Evolutionary conservation across 2,797 vertebrate species (phyloP), one percentile per base, ranked within the genome.

Genomic region (Adelosebastes latens): DNA sequence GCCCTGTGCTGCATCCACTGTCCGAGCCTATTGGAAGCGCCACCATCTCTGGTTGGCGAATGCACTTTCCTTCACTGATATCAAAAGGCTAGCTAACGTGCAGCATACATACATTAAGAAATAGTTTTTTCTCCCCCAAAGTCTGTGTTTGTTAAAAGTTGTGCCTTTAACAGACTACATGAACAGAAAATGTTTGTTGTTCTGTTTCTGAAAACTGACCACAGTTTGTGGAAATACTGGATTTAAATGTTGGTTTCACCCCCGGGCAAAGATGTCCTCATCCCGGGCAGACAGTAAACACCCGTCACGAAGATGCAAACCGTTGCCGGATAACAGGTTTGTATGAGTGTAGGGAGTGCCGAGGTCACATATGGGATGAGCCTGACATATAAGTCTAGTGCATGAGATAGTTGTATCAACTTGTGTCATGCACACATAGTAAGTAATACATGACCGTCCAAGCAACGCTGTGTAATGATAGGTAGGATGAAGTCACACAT

Each of bases 401-500:
- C 13, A 53, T 55, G 36, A 78, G 55, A 67, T 52, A 31, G 31
- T 66, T 64, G 2, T 52, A 70, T 49, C 13, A 59, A 25, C 58
- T 49, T 72, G 29, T 72, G 56, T 39, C 60, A 25, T 60, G 10
- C 27, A 63, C 60, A 64, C 4, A 6, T 31, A 61, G 7, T 52
- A 5, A 52, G 25, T 34, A 62, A 36, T 60, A 39, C 24, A 52
- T 8, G 4, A 53, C 9, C n/a, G 8, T 46, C 32, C 2, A 22
- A 0, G 5, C 66, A 58, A 32, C 25, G 10, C 22, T 67, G 2
- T 52, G 66, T 24, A 68, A 65, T 60, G 46, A 72, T 5, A 3
- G 42, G n/a, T 9, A 22, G 55, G 64, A 64, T 85, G 29, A 87
- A 14, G 73, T 80, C 78, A 64, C 42, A 76, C 25, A n/a, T 24